Evolutionary conservation across 2,113 vertebrate genomes (phyloP).

Genomic region (Forbesichthys agassizii): DNA sequence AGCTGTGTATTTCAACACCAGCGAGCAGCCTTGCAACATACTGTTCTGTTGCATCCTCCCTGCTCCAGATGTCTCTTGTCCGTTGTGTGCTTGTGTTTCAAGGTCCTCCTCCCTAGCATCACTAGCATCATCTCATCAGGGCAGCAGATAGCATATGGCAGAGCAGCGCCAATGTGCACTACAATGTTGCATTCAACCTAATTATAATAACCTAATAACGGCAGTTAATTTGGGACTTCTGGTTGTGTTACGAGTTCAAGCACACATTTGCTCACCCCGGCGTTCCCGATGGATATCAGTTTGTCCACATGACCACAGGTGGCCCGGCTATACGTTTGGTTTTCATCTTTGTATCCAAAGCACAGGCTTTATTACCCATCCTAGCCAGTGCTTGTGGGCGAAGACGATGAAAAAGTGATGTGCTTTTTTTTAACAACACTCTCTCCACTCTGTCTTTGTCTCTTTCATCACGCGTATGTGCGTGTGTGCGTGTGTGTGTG

Average conservation of each 20-base stretch:
- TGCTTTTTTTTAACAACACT: constrained; percentile 9
- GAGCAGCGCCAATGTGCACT: constrained; percentile 47
- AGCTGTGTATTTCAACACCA: constrained; percentile 37
- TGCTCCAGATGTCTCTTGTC: constrained; percentile 54
- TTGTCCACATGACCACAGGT: too few relatives aligned
- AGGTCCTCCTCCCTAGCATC: constrained; percentile 54
- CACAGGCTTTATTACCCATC: constrained; percentile 9
- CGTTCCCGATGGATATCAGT: background rate
- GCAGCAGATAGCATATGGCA: constrained; percentile 35
- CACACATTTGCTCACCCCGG: background rate
- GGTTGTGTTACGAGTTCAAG: constrained; percentile 29
- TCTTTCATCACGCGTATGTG: background rate
- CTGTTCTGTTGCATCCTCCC: background rate
- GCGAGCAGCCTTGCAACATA: constrained; percentile 41
- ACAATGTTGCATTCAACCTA: too few relatives aligned
- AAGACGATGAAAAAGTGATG: constrained; percentile 2
- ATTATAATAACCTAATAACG: background rate
- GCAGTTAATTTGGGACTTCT: constrained; percentile 29
- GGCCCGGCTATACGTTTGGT: background rate
- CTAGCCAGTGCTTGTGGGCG: constrained; percentile 36
- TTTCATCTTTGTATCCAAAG: background rate
- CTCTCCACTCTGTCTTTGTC: constrained; percentile 2
- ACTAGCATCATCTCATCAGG: constrained; percentile 54
- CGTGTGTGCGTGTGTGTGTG: background rate
- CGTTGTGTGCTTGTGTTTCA: constrained; percentile 36